A percentile compares a stretch with the other conserved stretches of the same genome.
phyloP scores from a whole-genome alignment of 30 jellyfish, hydroid and myxozoan genomes.

The Nemopilema nomurai region DNA sequence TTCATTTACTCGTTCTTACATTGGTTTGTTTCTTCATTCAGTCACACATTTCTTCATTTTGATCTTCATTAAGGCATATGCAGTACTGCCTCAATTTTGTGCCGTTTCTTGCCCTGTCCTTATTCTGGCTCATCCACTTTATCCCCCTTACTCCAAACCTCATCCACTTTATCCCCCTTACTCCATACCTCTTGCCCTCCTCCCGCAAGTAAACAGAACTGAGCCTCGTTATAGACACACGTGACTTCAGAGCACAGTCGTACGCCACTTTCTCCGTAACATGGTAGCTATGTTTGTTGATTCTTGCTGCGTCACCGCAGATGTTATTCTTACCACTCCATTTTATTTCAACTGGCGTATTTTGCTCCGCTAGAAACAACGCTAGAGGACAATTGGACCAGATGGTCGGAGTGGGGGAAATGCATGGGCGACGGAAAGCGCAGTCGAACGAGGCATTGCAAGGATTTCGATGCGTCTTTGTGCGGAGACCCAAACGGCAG shows the following conservation, averaged over 20 bases:
- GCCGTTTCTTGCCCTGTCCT: too few relatives aligned
- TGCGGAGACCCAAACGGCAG: background rate
- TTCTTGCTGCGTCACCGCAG: background rate
- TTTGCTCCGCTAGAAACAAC: slow-evolving; percentile 16
- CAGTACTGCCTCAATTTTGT: too few relatives aligned
- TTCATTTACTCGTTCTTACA: background rate
- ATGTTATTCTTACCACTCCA: too few relatives aligned
- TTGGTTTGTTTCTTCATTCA: background rate
- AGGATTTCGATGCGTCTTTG: background rate
- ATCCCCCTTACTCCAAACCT: background rate
- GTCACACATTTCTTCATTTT: background rate
- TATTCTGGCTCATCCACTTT: too few relatives aligned
- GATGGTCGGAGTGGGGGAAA: slow-evolving; percentile 32
- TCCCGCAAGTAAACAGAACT: background rate
- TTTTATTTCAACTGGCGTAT: too few relatives aligned
- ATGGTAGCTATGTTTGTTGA: background rate
- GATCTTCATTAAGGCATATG: background rate
- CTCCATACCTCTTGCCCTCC: background rate
- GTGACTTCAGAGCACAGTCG: too few relatives aligned
- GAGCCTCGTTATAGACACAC: too few relatives aligned
- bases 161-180: background rate
- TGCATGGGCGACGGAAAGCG: slow-evolving; percentile 11
- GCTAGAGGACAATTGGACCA: background rate
- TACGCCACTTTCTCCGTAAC: too few relatives aligned
- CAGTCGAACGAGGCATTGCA: slow-evolving; percentile 10